Evolutionary conservation across 2,888 invertebrate genomes (phyloP).

Genomic region (Malthinus seriepunctatus): DNA sequence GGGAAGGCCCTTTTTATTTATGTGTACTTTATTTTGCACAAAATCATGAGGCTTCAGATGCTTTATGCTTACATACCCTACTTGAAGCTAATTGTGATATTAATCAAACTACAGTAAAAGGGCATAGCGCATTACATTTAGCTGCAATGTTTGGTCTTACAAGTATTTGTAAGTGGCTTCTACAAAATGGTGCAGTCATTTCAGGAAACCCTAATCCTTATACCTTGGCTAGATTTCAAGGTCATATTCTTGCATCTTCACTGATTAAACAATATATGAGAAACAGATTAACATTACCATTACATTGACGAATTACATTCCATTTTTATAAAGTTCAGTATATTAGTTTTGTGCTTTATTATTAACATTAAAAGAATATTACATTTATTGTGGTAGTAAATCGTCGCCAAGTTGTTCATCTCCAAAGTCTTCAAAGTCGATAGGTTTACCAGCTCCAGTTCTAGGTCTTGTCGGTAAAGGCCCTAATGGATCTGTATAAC

Average conservation of each 20-base stretch:
- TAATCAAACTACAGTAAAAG: slow-evolving; percentile 42
- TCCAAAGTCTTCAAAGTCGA: slow-evolving; percentile 68
- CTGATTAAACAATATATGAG: too few species aligned
- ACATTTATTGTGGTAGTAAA: slow-evolving; percentile 67
- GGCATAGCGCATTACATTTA: slow-evolving; percentile 44
- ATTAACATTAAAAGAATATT: slow-evolving; percentile 7
- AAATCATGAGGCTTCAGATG: slow-evolving; percentile 39
- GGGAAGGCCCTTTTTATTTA: slow-evolving; percentile 46
- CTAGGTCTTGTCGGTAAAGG: slow-evolving; percentile 60
- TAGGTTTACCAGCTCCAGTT: slow-evolving; percentile 59
- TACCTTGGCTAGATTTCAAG: slow-evolving; percentile 35
- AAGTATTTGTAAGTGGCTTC: slow-evolving; percentile 42
- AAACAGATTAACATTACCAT: not conserved
- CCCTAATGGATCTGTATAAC: slow-evolving; percentile 62
- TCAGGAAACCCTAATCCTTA: slow-evolving; percentile 38
- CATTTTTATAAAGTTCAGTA: not conserved
- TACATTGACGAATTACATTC: not conserved
- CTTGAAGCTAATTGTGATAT: slow-evolving; percentile 47
- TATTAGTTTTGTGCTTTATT: not conserved
- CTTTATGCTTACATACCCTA: slow-evolving; percentile 44
- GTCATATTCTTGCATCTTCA: slow-evolving; percentile 3
- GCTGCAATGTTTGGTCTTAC: slow-evolving; percentile 47
- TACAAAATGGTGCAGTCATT: slow-evolving; percentile 39
- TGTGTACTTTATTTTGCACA: slow-evolving; percentile 42
- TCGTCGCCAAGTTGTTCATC: slow-evolving; percentile 77